Conservation (phyloP, 2,113 vertebrate genomes). For the Pelobates fuscus region DNA sequence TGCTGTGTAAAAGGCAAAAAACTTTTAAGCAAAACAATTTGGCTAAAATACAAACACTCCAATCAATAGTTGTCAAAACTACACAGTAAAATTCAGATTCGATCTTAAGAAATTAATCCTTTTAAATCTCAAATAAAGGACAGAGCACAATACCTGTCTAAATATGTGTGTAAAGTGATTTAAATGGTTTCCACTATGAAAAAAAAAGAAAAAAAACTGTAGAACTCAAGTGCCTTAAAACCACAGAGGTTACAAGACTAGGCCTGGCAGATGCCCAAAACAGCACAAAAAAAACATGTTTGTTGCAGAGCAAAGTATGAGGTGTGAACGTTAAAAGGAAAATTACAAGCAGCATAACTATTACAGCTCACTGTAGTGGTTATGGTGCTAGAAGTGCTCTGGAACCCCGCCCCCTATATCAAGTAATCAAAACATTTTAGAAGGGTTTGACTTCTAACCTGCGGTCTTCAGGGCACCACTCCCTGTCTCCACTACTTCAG, state of each 20-base stretch:
- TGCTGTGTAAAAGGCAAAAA: not conserved
- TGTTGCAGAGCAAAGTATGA: too few species aligned
- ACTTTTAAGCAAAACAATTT: not conserved
- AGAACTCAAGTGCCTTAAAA: not conserved
- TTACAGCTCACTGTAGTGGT: too few species aligned
- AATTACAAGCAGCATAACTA: too few species aligned
- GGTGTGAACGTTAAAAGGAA: too few species aligned
- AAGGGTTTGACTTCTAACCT: too few species aligned
- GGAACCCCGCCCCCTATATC: too few species aligned
- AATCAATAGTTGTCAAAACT: not conserved
- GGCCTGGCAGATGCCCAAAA: slow-evolving; percentile 14
- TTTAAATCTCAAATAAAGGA: not conserved
- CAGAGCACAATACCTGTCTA: slow-evolving; percentile 19
- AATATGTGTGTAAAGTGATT: slow-evolving; percentile 13
- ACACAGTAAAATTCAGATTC: not conserved
- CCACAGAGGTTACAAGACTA: slow-evolving; percentile 14
- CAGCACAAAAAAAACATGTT: too few species aligned
- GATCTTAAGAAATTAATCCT: not conserved
- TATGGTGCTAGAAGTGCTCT: too few species aligned
- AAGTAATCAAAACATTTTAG: too few species aligned
- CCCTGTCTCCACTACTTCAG: too few species aligned
- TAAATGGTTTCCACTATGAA: slow-evolving; percentile 19
- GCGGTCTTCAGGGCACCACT: too few species aligned
- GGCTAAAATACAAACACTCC: not conserved
- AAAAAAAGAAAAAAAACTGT: slow-evolving; percentile 11